phyloP scores from a whole-genome alignment of 2,888 invertebrate species.

The Morpho helenor region DNA sequence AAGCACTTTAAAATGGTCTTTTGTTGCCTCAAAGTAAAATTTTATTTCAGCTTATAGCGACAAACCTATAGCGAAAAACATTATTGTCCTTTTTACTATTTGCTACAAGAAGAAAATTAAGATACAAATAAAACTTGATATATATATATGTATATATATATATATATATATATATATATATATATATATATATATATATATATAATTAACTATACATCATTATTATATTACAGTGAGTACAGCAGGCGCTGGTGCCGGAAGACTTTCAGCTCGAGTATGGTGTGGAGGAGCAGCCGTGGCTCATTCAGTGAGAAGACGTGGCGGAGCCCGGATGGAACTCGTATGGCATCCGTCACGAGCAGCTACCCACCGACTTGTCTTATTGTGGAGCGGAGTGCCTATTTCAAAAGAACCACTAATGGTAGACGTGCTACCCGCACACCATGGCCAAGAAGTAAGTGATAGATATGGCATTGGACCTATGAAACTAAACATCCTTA shows the following conservation, averaged over 20 bases:
- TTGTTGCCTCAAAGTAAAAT: too few species aligned
- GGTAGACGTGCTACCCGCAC: conserved; percentile 80
- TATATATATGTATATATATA: too few species aligned
- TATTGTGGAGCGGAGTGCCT: conserved; percentile 93
- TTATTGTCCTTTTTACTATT: too few species aligned
- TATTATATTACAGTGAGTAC: conserved; percentile 79
- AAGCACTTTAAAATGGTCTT: too few species aligned
- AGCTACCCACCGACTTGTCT: conserved; percentile 91
- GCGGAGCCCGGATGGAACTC: conserved; percentile 86
- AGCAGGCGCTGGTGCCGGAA: conserved; percentile 90
- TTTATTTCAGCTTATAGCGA: too few species aligned
- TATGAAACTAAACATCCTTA: too few species aligned
- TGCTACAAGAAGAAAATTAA: too few species aligned
- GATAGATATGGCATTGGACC: too few species aligned
- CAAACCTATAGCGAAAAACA: too few species aligned
- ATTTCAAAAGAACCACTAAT: conserved; percentile 74
- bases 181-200: neutral
- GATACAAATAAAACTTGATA: too few species aligned
- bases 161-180: too few species aligned
- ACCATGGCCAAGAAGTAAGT: conserved; percentile 83
- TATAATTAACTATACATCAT: too few species aligned
- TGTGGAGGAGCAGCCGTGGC: conserved; percentile 91
- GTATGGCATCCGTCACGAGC: conserved; percentile 93
- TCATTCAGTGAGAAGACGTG: conserved; percentile 88
- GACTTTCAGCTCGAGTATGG: conserved; percentile 87